Conservation (phyloP, 2,888 invertebrate species). For the Sympetrum striolatum region DNA sequence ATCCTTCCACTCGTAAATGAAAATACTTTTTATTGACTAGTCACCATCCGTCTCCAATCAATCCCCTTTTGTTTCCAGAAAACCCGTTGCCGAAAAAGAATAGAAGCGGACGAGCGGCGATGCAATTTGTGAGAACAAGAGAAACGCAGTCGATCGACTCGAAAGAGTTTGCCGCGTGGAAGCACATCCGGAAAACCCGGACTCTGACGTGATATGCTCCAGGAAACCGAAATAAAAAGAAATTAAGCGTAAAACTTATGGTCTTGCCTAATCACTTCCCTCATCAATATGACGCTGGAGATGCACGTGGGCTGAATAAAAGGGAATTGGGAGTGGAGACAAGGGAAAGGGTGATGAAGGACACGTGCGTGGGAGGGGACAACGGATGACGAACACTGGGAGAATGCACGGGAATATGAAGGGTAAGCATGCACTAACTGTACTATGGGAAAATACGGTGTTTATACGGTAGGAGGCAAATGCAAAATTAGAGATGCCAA, state of each 20-base stretch:
- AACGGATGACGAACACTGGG: neutral
- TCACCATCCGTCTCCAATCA: no score
- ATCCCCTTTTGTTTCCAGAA: no score
- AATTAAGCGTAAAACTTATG: neutral
- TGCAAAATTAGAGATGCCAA: no score
- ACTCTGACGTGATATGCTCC: neutral
- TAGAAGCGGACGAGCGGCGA: neutral
- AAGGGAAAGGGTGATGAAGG: neutral
- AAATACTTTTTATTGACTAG: no score
- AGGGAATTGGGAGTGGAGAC: neutral
- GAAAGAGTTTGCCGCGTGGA: neutral
- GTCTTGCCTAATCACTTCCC: neutral
- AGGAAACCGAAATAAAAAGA: neutral
- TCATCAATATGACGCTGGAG: neutral
- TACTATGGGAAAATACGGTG: neutral
- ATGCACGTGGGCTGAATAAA: neutral
- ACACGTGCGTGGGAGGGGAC: neutral
- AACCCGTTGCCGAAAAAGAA: no score
- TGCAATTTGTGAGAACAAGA: neutral
- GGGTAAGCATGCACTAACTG: neutral
- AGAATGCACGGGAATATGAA: neutral
- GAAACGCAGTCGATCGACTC: neutral
- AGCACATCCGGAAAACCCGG: neutral
- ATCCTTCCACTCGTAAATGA: no score
- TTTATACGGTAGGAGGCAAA: no score